These are phyloP conservation scores for Microcebus tavaratra DNA, from an alignment of 2,113 vertebrate species.

Conservation along the genomic window DNA sequence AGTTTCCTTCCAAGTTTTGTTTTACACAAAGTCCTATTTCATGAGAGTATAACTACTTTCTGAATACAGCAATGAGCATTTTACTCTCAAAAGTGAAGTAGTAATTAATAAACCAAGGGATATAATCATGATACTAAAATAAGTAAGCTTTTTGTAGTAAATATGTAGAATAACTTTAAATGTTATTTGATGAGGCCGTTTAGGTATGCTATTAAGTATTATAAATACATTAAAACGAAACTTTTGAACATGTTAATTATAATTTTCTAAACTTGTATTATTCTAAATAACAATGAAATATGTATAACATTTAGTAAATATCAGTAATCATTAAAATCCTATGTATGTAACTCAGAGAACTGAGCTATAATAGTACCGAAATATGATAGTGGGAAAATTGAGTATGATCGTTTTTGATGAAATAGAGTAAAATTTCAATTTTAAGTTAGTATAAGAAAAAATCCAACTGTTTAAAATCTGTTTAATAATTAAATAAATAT, in stretches of 20 bases:
- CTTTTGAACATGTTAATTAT: conserved; percentile 10
- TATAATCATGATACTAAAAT: conserved; percentile 19
- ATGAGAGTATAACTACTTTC: conserved; percentile 21
- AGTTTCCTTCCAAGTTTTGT: not conserved
- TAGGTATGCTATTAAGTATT: not conserved
- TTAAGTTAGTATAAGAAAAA: conserved; percentile 29
- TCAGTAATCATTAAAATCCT: conserved; percentile 28
- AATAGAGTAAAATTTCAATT: conserved; percentile 38
- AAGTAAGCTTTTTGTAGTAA: conserved; percentile 47
- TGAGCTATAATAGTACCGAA: not conserved
- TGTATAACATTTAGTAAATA: conserved; percentile 20
- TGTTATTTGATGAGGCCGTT: not conserved
- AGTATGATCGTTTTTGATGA: conserved; percentile 33
- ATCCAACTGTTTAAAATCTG: conserved; percentile 19
- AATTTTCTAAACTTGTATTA: conserved; percentile 33
- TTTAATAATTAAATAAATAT: conserved; percentile 10
- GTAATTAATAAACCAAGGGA: conserved; percentile 32
- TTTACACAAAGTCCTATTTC: conserved; percentile 15
- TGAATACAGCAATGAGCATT: conserved; percentile 42
- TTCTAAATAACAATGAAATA: conserved; percentile 40
- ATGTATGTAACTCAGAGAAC: conserved; percentile 2
- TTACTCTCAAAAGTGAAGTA: conserved; percentile 21
- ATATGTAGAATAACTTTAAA: conserved; percentile 27
- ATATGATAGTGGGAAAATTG: conserved; percentile 3
- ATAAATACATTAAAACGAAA: conserved; percentile 48